Evolutionary conservation across 1,140 invertebrate genomes (phyloP).

Genomic region (Andrena cerasifolii): DNA sequence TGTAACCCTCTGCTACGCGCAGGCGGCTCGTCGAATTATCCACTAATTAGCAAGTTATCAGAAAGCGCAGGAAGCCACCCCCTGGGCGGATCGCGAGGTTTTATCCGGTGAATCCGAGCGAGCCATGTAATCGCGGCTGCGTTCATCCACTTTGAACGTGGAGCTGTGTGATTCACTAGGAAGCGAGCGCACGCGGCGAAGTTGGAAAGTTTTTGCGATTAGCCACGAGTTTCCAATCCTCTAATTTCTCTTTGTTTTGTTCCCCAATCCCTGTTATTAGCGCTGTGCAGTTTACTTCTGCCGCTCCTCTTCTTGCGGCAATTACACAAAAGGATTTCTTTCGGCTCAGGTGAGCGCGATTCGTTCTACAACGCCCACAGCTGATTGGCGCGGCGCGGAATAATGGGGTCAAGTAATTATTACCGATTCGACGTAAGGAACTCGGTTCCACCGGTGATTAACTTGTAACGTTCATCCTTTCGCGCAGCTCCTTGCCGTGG

Average conservation of each 20-base stretch:
- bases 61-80: background rate
- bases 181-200: background rate
- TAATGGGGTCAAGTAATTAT: too few relatives aligned
- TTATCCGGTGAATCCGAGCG: background rate
- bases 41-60: slow-evolving; percentile 14
- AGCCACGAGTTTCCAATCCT: background rate
- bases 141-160: background rate
- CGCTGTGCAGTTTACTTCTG: background rate
- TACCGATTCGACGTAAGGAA: too few relatives aligned
- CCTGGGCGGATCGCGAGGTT: background rate
- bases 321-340: too few relatives aligned
- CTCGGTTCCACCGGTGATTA: too few relatives aligned
- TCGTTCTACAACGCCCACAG: too few relatives aligned
- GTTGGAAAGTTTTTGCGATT: background rate
- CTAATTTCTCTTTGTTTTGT: background rate
- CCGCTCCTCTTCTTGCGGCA: too few relatives aligned
- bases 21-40: background rate
- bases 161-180: background rate
- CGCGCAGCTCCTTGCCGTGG: too few relatives aligned
- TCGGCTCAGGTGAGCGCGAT: too few relatives aligned
- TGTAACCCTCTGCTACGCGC: background rate
- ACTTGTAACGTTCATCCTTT: too few relatives aligned
- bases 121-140: background rate
- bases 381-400: too few relatives aligned
- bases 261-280: background rate